Evolutionary conservation across 1,140 invertebrate genomes (phyloP), one percentile per base, ranked within the genome.

Genomic region (Artemia franciscana): DNA sequence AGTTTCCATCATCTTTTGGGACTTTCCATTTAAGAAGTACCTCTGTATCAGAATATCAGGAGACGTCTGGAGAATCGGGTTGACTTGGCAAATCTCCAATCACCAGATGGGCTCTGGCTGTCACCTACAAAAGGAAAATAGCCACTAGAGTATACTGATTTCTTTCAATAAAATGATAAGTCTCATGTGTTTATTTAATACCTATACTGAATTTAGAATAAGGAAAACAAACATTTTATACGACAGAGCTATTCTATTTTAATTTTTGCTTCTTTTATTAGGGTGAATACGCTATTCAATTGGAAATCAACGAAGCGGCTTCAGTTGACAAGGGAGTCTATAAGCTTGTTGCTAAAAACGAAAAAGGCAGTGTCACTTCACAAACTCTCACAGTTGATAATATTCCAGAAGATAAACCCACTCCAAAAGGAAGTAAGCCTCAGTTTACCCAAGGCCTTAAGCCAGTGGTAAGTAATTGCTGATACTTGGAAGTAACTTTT

Each of bases 361-460:
- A 91, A 69, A 92, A 92, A 73, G 90, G 90, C 64, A 88, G 92
- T 77, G 87, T 86, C 1, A 83, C 83, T 26, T 92, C 89, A n/a
- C 85, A 90, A 73, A 78, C 82, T 61, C 87, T 94, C 0, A 83
- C 89, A 73, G 82, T 93, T 9, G 82, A 82, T 30, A 85, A 90
- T 68, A 82, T 90, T 67, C 83, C 83, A 5, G 81, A 82, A 68
- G 82, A 85, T 66, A 79, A 78, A 63, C 71, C 73, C 59, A 9
- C n/a, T 9, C 78, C 78, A 4, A 71, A 80, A 70, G 82, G 82
- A 60, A 79, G 82, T 51, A 83, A 82, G 67, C 81, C 81, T 7
- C 69, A 72, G 64, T 82, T 91, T 67, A 78, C 78, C 58, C 82
- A 84, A 68, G 82, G 81, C 67, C 78, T 90, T 24, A 81, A 80